These are phyloP conservation scores for Lordiphosa stackelbergi DNA, from an alignment of 1,140 invertebrate genomes.

Conservation along the genomic window DNA sequence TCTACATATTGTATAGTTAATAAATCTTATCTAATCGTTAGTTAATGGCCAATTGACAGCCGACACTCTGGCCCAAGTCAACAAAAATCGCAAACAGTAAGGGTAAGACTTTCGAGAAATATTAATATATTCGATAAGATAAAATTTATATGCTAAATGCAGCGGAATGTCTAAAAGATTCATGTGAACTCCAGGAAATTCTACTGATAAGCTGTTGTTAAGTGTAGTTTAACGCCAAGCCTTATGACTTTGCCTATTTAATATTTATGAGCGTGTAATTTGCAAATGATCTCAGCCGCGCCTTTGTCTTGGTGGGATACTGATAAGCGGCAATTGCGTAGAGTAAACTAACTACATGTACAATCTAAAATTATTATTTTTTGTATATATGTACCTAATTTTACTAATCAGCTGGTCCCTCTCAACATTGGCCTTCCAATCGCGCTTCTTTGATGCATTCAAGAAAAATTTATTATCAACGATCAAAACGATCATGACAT, in stretches of 20 bases:
- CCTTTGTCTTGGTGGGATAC: slow-evolving; percentile 4
- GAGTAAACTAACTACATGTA: neutral
- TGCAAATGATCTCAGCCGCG: neutral
- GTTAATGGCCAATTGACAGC: slow-evolving; percentile 33
- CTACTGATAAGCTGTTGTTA: neutral
- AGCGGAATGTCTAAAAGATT: slow-evolving; percentile 13
- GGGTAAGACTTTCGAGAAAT: slow-evolving; percentile 12
- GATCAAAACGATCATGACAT: slow-evolving; percentile 69
- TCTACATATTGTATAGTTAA: neutral
- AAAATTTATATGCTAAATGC: slow-evolving; percentile 22
- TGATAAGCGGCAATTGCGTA: slow-evolving; percentile 20
- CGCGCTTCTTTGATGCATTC: slow-evolving; percentile 16
- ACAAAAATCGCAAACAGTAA: slow-evolving; percentile 24
- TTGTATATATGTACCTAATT: neutral
- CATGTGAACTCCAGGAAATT: neutral
- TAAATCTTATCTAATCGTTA: slow-evolving; percentile 27
- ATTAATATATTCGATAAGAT: slow-evolving; percentile 36
- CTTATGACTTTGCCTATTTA: slow-evolving; percentile 19
- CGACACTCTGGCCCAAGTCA: neutral
- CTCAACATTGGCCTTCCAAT: slow-evolving; percentile 1
- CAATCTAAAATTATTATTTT: too few relatives aligned
- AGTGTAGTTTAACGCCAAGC: too few relatives aligned
- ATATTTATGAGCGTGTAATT: slow-evolving; percentile 36
- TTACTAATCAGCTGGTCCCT: neutral
- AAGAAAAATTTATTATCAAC: slow-evolving; percentile 20